Percentiles rank a stretch among this genome's conserved stretches.
These are phyloP conservation scores for Trichogramma evanescens DNA, from an alignment of 2,888 invertebrate genomes.

Conservation along the genomic window DNA sequence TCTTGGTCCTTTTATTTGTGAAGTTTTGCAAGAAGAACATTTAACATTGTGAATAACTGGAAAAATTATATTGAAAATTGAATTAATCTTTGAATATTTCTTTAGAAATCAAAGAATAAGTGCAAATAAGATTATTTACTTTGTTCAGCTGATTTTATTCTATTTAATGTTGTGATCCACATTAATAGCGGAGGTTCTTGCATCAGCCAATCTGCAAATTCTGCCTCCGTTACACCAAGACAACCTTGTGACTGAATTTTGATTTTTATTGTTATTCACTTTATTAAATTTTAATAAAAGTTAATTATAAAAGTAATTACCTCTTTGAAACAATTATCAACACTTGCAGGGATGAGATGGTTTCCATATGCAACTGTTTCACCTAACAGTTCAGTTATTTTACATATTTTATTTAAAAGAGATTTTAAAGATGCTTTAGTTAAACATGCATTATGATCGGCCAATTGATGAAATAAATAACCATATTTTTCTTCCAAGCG, in stretches of 20 bases:
- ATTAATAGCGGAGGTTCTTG: constrained; percentile 56
- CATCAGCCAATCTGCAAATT: constrained; percentile 66
- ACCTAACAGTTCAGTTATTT: constrained; percentile 57
- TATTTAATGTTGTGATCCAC: constrained; percentile 61
- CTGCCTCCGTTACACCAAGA: constrained; percentile 60
- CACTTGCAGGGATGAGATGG: constrained; percentile 57
- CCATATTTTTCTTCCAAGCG: constrained; percentile 58
- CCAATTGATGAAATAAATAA: constrained; percentile 63
- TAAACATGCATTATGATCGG: constrained; percentile 70
- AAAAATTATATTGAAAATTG: constrained; percentile 22
- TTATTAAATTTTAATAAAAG: constrained; percentile 3
- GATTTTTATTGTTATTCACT: background rate
- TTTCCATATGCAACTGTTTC: constrained; percentile 58
- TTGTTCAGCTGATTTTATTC: constrained; percentile 56
- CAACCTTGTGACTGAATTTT: constrained; percentile 59
- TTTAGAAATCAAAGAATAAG: background rate
- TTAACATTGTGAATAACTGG: constrained; percentile 54
- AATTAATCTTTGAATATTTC: background rate
- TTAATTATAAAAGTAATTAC: constrained; percentile 42
- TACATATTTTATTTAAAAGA: constrained; percentile 58
- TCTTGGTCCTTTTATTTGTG: constrained; percentile 55
- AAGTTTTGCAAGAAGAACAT: constrained; percentile 57
- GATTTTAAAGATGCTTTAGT: constrained; percentile 58
- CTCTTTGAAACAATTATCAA: constrained; percentile 68
- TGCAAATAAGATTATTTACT: constrained; percentile 37